Base-by-base conservation (phyloP, 2,113 vertebrate genomes). In the Pipa parva region DNA sequence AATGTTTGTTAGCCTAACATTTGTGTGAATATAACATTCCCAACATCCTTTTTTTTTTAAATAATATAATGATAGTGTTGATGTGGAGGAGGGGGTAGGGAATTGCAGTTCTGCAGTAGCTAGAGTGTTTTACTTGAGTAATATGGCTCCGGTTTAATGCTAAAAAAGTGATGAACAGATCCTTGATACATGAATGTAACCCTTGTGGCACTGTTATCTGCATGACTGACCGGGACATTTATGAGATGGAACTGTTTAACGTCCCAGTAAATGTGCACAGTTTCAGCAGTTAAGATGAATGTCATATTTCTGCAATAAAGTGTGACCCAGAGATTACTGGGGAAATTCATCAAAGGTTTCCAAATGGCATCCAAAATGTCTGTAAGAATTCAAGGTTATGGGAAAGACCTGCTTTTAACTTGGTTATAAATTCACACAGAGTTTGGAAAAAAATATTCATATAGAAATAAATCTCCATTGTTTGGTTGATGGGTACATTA, bases 151-250 rank as follows among this genome's bases (percentile, higher is more conserved):
- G 15, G 15, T 7, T 37, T 10, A 37, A 37, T 37, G 33, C 22
- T 24, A 25, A 28, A 25, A 29, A 5, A 37, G 25, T 52, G 48
- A 49, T 59, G 45, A 59, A 9, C 39, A 50, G 17, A 49, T 37
- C 20, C 12, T 13, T 21, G 21, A 50, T 51, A 24, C 46, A 51
- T 63, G 33, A 64, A 24, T 8, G 11, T 31, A 49, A 50, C 45
- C 51, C 49, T 7, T 10, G 18, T 46, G 54, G 20, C 42, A 59
- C 28, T 50, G 25, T 59, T 59, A 67, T 67, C 25, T 59, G 64
- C 55, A 67, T 67, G 55, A 67, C 21, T 67, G 55, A 33, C 27
- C 64, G 33, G 18, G 26, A 50, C 55, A 59, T 67, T 59, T 67
- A 67, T 49, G 20, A 45, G 55, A 57, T 37, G 46, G 42, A 59